A percentile compares a stretch with the other conserved stretches of the same genome.
Evolutionary conservation across 2,113 vertebrate genomes (phyloP).

Genomic region (Misgurnus anguillicaudatus): DNA sequence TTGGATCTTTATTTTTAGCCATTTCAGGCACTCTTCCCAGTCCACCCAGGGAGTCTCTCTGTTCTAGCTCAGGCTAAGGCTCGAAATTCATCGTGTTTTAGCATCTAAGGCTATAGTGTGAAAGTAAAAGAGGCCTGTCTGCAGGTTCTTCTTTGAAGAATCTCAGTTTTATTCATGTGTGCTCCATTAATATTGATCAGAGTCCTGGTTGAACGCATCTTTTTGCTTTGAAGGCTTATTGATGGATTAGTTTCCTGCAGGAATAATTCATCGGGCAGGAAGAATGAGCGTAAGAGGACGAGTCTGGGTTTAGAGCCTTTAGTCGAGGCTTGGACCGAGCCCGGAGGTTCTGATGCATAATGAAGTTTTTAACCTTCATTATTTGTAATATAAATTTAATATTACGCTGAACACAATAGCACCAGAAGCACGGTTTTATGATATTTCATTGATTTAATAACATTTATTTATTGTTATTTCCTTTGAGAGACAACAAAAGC

Average conservation of each 20-base stretch:
- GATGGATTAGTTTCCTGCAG: slow-evolving; percentile 49
- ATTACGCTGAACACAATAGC: not conserved
- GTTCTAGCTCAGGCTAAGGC: slow-evolving; percentile 34
- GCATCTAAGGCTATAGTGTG: slow-evolving; percentile 5
- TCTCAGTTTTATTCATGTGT: slow-evolving; percentile 45
- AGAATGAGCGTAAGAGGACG: slow-evolving; percentile 2
- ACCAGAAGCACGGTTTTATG: not conserved
- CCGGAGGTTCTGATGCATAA: slow-evolving; percentile 18
- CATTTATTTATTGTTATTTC: not conserved
- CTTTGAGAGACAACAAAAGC: not conserved
- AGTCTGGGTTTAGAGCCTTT: slow-evolving; percentile 18
- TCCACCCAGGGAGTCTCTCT: slow-evolving; percentile 49
- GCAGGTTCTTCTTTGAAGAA: slow-evolving; percentile 46
- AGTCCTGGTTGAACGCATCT: slow-evolving; percentile 41
- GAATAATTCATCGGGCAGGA: slow-evolving; percentile 48
- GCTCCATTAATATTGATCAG: slow-evolving; percentile 53
- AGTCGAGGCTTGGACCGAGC: slow-evolving; percentile 14
- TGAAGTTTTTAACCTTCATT: not conserved
- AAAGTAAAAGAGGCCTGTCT: slow-evolving; percentile 29
- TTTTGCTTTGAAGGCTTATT: slow-evolving; percentile 46
- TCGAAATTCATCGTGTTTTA: slow-evolving; percentile 23
- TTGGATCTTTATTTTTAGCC: slow-evolving; percentile 49
- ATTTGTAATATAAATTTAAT: not conserved
- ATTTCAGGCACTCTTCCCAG: slow-evolving; percentile 46
- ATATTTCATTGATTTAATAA: not conserved